phyloP scores from a whole-genome alignment of 2,113 vertebrate species.

The Cynopterus brachyotis region DNA sequence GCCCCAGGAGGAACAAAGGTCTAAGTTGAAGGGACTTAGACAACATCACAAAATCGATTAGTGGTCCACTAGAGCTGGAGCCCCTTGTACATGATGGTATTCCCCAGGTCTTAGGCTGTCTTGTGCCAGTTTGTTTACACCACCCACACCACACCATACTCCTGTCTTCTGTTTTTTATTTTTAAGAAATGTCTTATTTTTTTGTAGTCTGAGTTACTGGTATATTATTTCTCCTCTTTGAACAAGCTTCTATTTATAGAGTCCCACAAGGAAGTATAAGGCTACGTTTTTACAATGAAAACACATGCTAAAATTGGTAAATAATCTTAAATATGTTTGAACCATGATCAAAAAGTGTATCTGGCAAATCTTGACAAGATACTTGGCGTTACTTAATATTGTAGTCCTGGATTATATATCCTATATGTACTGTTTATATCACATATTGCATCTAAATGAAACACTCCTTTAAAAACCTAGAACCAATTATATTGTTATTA shows the following conservation, averaged over 20 bases:
- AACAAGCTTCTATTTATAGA: background rate
- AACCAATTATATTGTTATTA: background rate
- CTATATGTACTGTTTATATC: background rate
- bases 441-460: background rate
- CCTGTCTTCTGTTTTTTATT: background rate
- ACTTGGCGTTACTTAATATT: background rate
- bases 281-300: background rate
- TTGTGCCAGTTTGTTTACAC: background rate
- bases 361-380: background rate
- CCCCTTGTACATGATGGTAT: accelerated
- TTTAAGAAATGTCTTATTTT: background rate
- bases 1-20: background rate
- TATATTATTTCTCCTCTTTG: background rate
- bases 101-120: background rate
- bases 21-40: background rate
- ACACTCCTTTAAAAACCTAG: background rate
- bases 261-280: background rate
- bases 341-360: background rate
- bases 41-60: background rate
- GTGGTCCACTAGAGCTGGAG: background rate
- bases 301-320: background rate
- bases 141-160: background rate
- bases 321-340: background rate
- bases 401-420: background rate
- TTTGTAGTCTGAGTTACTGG: background rate